These are phyloP conservation scores for Drosophila koepferae DNA, from an alignment of 2,888 invertebrate genomes.

Conservation along the genomic window DNA sequence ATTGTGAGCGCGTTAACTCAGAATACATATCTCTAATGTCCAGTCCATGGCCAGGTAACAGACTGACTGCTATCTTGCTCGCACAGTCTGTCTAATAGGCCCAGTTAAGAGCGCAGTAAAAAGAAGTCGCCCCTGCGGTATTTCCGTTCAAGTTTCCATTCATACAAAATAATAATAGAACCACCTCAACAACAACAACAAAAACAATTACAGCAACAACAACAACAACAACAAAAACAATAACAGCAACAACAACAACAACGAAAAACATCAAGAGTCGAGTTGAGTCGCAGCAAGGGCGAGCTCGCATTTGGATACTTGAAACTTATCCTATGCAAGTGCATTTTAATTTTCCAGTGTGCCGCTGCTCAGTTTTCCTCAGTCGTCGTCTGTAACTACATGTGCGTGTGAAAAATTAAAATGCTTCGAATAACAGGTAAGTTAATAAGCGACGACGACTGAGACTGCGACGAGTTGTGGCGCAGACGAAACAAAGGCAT, in stretches of 20 bases:
- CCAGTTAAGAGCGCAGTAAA: conserved; percentile 47
- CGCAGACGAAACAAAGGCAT: conserved; percentile 63
- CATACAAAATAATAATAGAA: conserved; percentile 45
- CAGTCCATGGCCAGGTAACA: conserved; percentile 21
- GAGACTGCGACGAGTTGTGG: conserved; percentile 15
- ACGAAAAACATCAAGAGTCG: not conserved
- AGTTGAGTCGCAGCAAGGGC: conserved; percentile 29
- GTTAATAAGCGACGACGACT: conserved; percentile 66
- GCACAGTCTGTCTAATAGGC: conserved; percentile 25
- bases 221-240: too few relatives aligned
- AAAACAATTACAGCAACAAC: conserved; percentile 6
- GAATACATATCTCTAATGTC: conserved; percentile 46
- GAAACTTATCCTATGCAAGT: conserved; percentile 64
- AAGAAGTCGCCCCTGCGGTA: conserved; percentile 67
- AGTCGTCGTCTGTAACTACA: conserved; percentile 15
- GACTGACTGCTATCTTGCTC: conserved; percentile 7
- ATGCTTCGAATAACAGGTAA: conserved; percentile 71
- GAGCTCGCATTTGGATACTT: conserved; percentile 35
- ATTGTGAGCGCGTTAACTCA: conserved; percentile 40
- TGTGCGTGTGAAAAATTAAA: conserved; percentile 77
- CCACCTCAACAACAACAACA: conserved; percentile 15
- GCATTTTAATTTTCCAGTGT: conserved; percentile 73
- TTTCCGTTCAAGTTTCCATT: conserved; percentile 67
- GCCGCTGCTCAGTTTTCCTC: conserved; percentile 20
- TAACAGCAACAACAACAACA: too few relatives aligned